A percentile compares a stretch with the other conserved stretches of the same genome.
Conservation (phyloP, 2,888 invertebrate species). For the Acanthococcus lagerstroemiae region DNA sequence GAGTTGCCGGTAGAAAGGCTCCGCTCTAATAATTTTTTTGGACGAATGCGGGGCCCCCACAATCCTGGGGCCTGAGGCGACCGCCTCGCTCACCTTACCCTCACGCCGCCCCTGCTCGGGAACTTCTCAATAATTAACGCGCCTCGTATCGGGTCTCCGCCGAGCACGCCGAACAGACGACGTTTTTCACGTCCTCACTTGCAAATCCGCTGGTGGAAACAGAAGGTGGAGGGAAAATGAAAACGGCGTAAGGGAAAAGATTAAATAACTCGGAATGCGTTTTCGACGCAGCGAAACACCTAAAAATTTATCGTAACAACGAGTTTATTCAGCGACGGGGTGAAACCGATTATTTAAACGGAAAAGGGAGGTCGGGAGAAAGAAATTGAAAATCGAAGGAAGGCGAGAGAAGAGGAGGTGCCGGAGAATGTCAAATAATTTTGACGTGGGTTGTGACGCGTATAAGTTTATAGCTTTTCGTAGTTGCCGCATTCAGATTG, state of each 20-base stretch:
- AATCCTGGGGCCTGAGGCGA: no score
- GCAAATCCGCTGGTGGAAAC: no score
- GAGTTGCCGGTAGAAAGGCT: no score
- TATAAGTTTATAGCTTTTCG: constrained; percentile 29
- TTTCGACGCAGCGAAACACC: background rate
- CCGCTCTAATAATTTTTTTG: no score
- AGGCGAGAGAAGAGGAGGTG: constrained; percentile 10
- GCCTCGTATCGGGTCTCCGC: no score
- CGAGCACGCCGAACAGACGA: no score
- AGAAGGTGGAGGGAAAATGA: background rate
- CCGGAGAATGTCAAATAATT: constrained; percentile 27
- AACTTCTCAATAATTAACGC: no score
- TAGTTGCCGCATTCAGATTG: constrained; percentile 29
- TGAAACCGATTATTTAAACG: constrained; percentile 4
- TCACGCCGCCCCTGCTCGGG: no score
- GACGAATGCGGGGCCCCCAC: no score
- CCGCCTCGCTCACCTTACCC: no score
- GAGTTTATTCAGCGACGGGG: constrained; percentile 3
- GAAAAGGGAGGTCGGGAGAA: background rate
- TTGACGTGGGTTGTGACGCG: constrained; percentile 30
- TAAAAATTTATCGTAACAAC: constrained; percentile 6
- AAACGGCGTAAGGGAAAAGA: background rate
- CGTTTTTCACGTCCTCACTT: no score
- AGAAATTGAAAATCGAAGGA: constrained; percentile 27
- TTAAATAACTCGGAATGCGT: background rate